These are phyloP conservation scores for Pterophyllum scalare DNA, from an alignment of 2,113 vertebrate species.

Conservation along the genomic window DNA sequence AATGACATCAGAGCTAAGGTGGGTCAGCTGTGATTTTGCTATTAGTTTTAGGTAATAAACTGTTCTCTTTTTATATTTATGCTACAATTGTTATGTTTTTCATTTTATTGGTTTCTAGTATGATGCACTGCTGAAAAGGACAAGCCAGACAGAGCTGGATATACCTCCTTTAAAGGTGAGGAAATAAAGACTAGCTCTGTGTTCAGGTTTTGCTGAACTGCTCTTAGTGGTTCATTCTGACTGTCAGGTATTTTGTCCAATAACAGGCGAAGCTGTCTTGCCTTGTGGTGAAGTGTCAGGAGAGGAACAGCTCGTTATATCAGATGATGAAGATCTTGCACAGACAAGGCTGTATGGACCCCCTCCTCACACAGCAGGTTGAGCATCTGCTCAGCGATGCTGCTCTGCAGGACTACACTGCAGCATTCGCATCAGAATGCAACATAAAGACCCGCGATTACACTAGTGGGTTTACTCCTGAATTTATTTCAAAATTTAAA, in stretches of 20 bases:
- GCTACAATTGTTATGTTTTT: background rate
- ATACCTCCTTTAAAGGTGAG: conserved; percentile 84
- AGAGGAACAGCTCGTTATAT: conserved; percentile 82
- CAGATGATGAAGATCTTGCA: conserved; percentile 73
- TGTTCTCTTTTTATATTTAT: background rate
- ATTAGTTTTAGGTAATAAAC: background rate
- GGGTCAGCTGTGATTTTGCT: background rate
- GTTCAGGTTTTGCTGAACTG: background rate
- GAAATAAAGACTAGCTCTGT: background rate
- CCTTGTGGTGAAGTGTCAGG: conserved; percentile 83
- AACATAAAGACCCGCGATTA: background rate
- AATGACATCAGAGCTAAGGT: conserved; percentile 73
- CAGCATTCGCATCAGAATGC: conserved; percentile 39
- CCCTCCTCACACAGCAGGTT: conserved; percentile 65
- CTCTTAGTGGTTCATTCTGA: conserved; percentile 8
- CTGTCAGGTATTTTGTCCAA: conserved; percentile 33
- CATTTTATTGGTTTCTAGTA: conserved; percentile 69
- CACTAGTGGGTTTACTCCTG: background rate
- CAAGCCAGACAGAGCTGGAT: conserved; percentile 65
- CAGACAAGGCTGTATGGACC: conserved; percentile 48
- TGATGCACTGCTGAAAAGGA: conserved; percentile 76
- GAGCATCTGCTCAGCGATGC: conserved; percentile 76
- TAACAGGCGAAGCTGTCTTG: conserved; percentile 80
- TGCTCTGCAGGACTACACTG: conserved; percentile 75
- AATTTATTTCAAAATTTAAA: conserved; percentile 32